phyloP scores from a whole-genome alignment of 2,113 vertebrate species.

The Scortum barcoo region DNA sequence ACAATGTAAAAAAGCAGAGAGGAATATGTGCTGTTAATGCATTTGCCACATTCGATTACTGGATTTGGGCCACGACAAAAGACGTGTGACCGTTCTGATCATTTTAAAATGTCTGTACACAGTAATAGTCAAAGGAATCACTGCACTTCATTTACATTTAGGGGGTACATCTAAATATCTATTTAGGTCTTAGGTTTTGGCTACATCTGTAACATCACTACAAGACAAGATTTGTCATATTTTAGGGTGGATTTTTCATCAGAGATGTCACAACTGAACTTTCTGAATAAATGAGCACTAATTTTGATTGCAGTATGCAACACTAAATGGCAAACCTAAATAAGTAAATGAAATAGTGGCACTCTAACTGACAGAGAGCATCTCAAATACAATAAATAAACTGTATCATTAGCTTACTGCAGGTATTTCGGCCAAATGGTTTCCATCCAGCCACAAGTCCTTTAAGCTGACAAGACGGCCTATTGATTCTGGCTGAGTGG shows the following conservation, averaged over 20 bases:
- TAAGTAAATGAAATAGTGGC: neutral
- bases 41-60: neutral
- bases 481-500: constrained; percentile 92
- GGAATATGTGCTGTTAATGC: neutral
- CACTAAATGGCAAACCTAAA: neutral
- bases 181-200: neutral
- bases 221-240: neutral
- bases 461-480: constrained; percentile 95
- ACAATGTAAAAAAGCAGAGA: neutral
- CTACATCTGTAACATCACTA: neutral
- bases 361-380: neutral
- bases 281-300: neutral
- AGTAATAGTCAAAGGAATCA: neutral
- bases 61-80: neutral
- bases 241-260: no score
- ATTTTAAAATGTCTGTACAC: neutral
- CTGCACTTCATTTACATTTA: neutral
- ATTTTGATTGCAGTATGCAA: no score
- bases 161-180: neutral
- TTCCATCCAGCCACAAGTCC: constrained; percentile 98
- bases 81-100: neutral
- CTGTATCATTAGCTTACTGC: constrained; percentile 83
- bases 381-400: neutral
- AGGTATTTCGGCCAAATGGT: constrained; percentile 95
- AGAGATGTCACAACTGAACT: neutral